phyloP scores from a whole-genome alignment of 2,888 invertebrate genomes.

The Andrena minutula region DNA sequence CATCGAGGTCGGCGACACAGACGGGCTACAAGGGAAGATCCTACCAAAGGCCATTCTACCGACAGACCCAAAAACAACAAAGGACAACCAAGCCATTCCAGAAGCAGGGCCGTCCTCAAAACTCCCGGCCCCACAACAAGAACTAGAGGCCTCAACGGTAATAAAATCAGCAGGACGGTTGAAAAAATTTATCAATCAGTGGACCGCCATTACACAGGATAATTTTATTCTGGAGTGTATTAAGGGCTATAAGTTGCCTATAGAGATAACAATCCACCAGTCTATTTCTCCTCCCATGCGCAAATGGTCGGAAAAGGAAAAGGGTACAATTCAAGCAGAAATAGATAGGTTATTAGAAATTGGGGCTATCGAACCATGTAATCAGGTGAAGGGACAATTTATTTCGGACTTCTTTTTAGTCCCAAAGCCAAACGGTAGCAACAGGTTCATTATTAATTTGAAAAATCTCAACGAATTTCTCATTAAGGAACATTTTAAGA shows the following conservation, averaged over 20 bases:
- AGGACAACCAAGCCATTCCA: too few species aligned
- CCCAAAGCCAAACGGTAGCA: neutral
- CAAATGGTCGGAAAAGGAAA: slow-evolving; percentile 1
- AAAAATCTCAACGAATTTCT: neutral
- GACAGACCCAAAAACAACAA: too few species aligned
- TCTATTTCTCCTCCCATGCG: neutral
- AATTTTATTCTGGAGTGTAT: neutral
- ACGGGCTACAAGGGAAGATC: neutral
- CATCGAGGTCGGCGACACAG: neutral
- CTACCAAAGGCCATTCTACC: neutral
- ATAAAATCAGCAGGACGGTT: too few species aligned
- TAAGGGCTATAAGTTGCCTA: neutral
- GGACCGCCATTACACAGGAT: neutral
- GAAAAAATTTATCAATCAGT: neutral
- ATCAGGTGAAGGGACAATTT: neutral
- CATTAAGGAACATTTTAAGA: neutral
- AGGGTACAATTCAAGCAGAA: neutral
- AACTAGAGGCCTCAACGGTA: too few species aligned
- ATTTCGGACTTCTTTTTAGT: neutral
- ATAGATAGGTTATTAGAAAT: neutral
- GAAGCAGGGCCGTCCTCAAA: too few species aligned
- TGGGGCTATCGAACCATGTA: neutral
- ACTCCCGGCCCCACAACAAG: too few species aligned
- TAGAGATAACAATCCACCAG: neutral
- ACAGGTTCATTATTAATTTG: neutral